Percentiles rank a stretch among this genome's conserved stretches.
phyloP scores from a whole-genome alignment of 2,888 invertebrate genomes.

The Pterostichus madidus region DNA sequence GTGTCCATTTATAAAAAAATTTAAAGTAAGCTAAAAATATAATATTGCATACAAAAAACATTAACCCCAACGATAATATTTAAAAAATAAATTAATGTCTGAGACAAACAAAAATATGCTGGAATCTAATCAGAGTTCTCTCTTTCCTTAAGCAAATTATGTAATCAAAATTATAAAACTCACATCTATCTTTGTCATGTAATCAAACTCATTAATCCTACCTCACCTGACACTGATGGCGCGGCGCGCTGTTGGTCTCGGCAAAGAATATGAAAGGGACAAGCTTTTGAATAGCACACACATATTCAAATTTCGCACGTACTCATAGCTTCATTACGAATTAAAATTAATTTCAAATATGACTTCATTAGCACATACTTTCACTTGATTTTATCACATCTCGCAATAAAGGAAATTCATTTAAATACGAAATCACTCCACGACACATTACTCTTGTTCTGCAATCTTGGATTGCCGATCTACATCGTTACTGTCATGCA shows the following conservation, averaged over 20 bases:
- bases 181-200: slow-evolving; percentile 40
- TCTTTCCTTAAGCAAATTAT: slow-evolving; percentile 24
- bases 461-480: no score
- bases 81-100: no score
- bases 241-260: not conserved
- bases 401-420: slow-evolving; percentile 42
- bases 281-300: slow-evolving; percentile 17
- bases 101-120: no score
- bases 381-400: slow-evolving; percentile 20
- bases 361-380: slow-evolving; percentile 51
- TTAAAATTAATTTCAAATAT: slow-evolving; percentile 55
- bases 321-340: slow-evolving; percentile 28
- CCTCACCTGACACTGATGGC: slow-evolving; percentile 24
- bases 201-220: slow-evolving; percentile 42
- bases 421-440: slow-evolving; percentile 29
- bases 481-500: slow-evolving; percentile 16
- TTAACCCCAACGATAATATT: no score
- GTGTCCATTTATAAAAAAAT: no score
- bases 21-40: no score
- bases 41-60: no score
- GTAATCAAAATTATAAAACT: slow-evolving; percentile 38
- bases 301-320: slow-evolving; percentile 46
- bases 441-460: slow-evolving; percentile 38
- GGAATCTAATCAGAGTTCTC: no score
- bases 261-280: slow-evolving; percentile 27